Percentiles rank a stretch among this genome's conserved stretches.
Evolutionary conservation across 35 echinoderm and acorn worm species (phyloP).

Genomic region (Apostichopus parvimensis): DNA sequence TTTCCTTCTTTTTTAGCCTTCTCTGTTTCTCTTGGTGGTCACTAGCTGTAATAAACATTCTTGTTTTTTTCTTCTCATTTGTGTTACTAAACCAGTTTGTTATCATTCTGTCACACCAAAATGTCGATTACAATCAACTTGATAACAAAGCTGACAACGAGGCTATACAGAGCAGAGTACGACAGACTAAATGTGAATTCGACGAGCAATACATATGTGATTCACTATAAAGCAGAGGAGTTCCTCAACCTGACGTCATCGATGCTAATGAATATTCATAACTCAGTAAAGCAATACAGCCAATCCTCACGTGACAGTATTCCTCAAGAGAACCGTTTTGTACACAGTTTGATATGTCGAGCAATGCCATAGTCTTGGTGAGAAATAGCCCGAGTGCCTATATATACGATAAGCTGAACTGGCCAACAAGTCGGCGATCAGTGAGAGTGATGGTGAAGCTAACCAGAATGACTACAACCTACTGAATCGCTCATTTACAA

Average conservation of each 20-base stretch:
- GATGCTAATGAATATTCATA: not conserved
- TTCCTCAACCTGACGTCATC: not conserved
- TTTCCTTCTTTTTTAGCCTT: too few relatives aligned
- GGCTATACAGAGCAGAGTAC: not conserved
- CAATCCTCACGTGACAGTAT: not conserved
- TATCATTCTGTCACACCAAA: not conserved
- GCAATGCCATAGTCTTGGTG: too few relatives aligned
- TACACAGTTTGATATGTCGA: too few relatives aligned
- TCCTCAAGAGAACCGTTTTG: too few relatives aligned
- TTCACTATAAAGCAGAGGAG: not conserved
- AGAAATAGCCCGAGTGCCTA: too few relatives aligned
- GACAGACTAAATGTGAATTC: not conserved
- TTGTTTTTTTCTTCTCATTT: too few relatives aligned
- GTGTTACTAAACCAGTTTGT: too few relatives aligned
- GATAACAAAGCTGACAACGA: not conserved
- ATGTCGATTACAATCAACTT: not conserved
- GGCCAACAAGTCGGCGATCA: not conserved
- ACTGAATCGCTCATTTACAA: too few relatives aligned
- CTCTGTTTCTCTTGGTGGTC: too few relatives aligned
- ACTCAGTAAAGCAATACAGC: not conserved
- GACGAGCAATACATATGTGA: not conserved
- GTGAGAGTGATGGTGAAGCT: too few relatives aligned
- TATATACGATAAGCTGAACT: not conserved
- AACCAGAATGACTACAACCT: too few relatives aligned
- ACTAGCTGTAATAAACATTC: too few relatives aligned